Percentiles rank a stretch among this genome's conserved stretches.
Evolutionary conservation across 1,140 invertebrate species (phyloP).

Genomic region (Drosophila novamexicana): DNA sequence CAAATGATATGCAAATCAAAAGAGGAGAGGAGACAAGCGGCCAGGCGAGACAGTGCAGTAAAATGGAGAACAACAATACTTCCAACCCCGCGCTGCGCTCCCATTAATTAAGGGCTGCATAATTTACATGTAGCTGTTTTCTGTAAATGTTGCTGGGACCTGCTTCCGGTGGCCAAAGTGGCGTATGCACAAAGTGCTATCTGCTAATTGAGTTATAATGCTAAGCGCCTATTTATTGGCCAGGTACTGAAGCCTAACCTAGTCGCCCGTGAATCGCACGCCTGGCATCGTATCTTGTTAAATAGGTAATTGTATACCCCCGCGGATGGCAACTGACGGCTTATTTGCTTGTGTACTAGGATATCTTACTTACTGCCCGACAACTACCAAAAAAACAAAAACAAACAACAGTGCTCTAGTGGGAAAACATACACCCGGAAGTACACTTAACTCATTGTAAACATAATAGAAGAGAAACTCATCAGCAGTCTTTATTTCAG

Average conservation of each 20-base stretch:
- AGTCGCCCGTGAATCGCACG: no score
- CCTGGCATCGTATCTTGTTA: not conserved
- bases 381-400: no score
- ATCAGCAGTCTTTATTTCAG: no score
- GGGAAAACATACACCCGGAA: no score
- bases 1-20: constrained; percentile 45
- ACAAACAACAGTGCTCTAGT: no score
- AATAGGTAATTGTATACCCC: constrained; percentile 24
- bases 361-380: no score
- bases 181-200: constrained; percentile 56
- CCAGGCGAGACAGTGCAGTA: constrained; percentile 12
- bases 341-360: no score
- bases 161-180: constrained; percentile 36
- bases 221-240: constrained; percentile 68
- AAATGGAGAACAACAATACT: constrained; percentile 7
- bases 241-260: not conserved
- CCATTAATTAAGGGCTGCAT: constrained; percentile 68
- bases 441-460: no score
- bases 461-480: no score
- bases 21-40: not conserved
- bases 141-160: constrained; percentile 46
- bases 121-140: constrained; percentile 58
- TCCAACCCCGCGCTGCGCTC: constrained; percentile 16
- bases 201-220: constrained; percentile 75
- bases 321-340: no score